Percentiles rank a stretch among this genome's conserved stretches.
These are phyloP conservation scores for Eurystomus gularis DNA, from an alignment of 2,113 vertebrate species.

Conservation along the genomic window DNA sequence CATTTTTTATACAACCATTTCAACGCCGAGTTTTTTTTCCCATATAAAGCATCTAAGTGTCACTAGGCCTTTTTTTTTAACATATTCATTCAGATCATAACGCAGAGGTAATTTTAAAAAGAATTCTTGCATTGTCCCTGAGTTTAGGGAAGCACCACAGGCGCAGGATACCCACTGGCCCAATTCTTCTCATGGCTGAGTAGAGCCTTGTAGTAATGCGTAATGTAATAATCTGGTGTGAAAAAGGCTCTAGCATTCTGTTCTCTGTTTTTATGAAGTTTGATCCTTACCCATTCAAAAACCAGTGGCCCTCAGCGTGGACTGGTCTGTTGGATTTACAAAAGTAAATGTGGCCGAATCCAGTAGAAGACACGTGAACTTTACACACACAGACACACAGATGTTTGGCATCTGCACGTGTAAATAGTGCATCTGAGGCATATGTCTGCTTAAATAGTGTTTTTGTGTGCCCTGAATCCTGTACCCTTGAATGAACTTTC, in stretches of 20 bases:
- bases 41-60: not conserved
- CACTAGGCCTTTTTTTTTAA: not conserved
- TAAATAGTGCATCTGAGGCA: not conserved
- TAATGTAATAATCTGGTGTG: too few relatives aligned
- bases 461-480: not conserved
- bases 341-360: not conserved
- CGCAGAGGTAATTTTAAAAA: not conserved
- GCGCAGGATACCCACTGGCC: not conserved
- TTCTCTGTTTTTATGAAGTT: not conserved
- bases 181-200: not conserved
- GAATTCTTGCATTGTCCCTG: not conserved
- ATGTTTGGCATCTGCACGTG: not conserved
- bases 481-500: slow-evolving; percentile 27
- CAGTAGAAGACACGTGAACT: not conserved
- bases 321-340: not conserved
- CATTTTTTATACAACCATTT: not conserved
- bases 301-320: not conserved
- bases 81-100: not conserved
- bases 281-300: not conserved
- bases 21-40: not conserved
- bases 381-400: not conserved
- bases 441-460: not conserved
- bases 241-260: not conserved
- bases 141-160: not conserved
- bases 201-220: too few relatives aligned